Conservation (phyloP, 2,797 vertebrate genomes). For the Scolopax bukidnonensis region DNA sequence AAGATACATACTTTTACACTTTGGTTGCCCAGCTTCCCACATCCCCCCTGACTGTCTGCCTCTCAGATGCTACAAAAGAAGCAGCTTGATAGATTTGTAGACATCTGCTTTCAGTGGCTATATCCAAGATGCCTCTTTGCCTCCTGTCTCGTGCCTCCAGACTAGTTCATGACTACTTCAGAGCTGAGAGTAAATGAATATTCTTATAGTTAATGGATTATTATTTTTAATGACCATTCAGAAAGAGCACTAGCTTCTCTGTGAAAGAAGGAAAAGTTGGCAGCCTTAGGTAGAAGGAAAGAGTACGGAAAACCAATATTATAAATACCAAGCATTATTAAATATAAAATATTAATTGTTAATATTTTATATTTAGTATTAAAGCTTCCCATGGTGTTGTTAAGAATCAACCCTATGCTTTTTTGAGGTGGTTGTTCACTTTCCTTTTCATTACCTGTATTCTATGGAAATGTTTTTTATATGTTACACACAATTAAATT, state of each 20-base stretch:
- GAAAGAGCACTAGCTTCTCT: background rate
- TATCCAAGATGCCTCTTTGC: background rate
- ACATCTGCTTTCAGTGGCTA: background rate
- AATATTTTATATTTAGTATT: background rate
- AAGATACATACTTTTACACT: background rate
- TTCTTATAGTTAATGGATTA: background rate
- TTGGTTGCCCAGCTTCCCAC: background rate
- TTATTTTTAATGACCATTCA: background rate
- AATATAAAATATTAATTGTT: no score
- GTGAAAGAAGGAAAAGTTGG: background rate
- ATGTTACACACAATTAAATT: background rate
- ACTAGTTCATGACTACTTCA: background rate
- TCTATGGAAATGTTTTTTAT: background rate
- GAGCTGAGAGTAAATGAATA: background rate
- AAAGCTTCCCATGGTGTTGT: background rate
- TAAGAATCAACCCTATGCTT: background rate
- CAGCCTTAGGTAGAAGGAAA: background rate
- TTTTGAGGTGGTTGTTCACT: background rate
- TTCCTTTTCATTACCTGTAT: background rate
- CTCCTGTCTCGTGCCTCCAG: background rate
- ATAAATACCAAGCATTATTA: background rate
- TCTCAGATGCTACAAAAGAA: background rate
- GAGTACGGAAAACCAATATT: background rate
- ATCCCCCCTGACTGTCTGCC: fast-evolving
- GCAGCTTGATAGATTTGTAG: background rate